A percentile compares a stretch with the other conserved stretches of the same genome.
Evolutionary conservation across 2,888 invertebrate species (phyloP).

Genomic region (Allacma fusca): DNA sequence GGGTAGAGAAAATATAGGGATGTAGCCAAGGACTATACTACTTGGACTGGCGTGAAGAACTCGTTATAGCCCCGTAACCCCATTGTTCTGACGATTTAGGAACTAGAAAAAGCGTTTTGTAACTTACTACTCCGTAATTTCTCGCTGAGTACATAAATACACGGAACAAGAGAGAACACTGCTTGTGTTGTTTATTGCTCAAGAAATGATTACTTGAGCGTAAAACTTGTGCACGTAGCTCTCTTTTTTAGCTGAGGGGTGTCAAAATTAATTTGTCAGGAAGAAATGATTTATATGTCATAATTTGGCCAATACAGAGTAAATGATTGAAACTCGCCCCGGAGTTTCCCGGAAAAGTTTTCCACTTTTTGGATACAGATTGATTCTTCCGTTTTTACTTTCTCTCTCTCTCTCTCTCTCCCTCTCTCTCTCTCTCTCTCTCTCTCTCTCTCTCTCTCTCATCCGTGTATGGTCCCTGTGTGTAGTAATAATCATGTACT

Average conservation of each 20-base stretch:
- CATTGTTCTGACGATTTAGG: too few species aligned
- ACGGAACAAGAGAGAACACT: not conserved
- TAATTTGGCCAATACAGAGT: conserved; percentile 50
- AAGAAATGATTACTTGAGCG: conserved; percentile 18
- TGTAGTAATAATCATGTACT: too few species aligned
- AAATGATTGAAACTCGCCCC: conserved; percentile 45
- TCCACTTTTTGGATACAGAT: not conserved
- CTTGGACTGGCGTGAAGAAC: too few species aligned
- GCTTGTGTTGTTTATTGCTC: conserved; percentile 5
- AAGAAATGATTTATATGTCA: conserved; percentile 52
- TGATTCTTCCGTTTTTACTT: conserved; percentile 1
- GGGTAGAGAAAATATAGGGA: too few species aligned
- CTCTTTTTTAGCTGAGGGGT: conserved; percentile 48
- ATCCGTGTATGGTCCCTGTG: not conserved
- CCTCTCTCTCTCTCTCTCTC: conserved; percentile 14
- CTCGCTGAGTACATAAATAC: not conserved
- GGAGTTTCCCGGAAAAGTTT: conserved; percentile 37
- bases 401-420: conserved; percentile 18
- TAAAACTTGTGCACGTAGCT: conserved; percentile 26
- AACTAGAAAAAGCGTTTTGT: too few species aligned
- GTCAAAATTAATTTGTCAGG: conserved; percentile 52
- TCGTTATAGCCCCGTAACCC: too few species aligned
- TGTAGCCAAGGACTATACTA: too few species aligned
- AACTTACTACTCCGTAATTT: too few species aligned
- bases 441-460: conserved; percentile 16